phyloP scores from a whole-genome alignment of 2,888 invertebrate genomes.

The Augochlorella aurata region DNA sequence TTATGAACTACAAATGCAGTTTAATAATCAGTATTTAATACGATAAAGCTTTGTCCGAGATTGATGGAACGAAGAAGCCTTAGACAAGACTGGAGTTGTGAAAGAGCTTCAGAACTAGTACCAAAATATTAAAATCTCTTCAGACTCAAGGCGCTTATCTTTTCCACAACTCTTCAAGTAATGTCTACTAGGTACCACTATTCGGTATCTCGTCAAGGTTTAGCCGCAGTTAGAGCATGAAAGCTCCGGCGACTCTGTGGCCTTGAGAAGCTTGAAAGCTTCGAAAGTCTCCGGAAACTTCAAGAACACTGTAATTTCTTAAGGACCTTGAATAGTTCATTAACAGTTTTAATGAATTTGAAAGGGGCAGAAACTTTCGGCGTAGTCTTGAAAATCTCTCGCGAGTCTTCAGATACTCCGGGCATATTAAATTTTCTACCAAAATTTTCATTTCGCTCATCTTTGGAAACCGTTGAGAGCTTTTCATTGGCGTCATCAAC shows the following conservation, averaged over 20 bases:
- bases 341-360: conserved; percentile 36
- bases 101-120: background rate
- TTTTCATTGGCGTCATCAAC: background rate
- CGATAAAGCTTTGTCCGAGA: background rate
- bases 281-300: conserved; percentile 25
- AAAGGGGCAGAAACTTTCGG: conserved; percentile 11
- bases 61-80: background rate
- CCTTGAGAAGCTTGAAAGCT: conserved; percentile 17
- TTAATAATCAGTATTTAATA: background rate
- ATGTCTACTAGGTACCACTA: background rate
- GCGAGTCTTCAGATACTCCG: background rate
- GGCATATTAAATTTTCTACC: conserved; percentile 1
- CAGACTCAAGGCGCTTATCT: conserved; percentile 4
- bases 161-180: conserved; percentile 5
- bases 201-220: conserved; percentile 14
- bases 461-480: background rate
- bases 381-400: background rate
- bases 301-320: conserved; percentile 32
- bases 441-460: conserved; percentile 4
- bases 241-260: conserved; percentile 7
- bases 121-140: conserved; percentile 5
- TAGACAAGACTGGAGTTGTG: too few species aligned
- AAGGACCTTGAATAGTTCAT: conserved; percentile 35
- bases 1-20: background rate
- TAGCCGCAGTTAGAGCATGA: background rate